Percentiles rank a stretch among this genome's conserved stretches.
These are phyloP conservation scores for Drosophila borborema DNA, from an alignment of 2,888 invertebrate genomes.

Conservation along the genomic window DNA sequence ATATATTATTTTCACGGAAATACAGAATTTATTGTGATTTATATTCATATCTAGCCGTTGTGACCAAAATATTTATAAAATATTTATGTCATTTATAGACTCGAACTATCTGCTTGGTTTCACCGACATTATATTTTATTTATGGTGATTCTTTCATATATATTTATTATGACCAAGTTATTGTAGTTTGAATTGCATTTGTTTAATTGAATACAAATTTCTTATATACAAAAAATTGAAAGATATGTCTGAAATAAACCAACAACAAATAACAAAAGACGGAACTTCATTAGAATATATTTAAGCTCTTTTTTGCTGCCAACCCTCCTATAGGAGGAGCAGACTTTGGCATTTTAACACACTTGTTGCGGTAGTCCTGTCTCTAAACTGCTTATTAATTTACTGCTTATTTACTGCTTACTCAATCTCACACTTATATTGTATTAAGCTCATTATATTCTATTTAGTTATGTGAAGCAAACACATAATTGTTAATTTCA, in stretches of 20 bases:
- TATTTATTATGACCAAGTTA: too few relatives aligned
- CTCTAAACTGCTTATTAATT: background rate
- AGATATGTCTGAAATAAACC: too few relatives aligned
- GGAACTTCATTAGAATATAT: background rate
- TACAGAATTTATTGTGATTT: background rate
- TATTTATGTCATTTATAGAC: background rate
- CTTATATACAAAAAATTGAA: too few relatives aligned
- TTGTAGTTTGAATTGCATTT: too few relatives aligned
- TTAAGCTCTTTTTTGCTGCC: background rate
- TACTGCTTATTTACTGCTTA: too few relatives aligned
- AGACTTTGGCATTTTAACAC: background rate
- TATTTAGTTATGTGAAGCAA: background rate
- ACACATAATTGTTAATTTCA: background rate
- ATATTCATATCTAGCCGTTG: background rate
- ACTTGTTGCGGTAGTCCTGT: background rate
- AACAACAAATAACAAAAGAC: background rate
- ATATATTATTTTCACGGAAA: background rate
- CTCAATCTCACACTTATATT: background rate
- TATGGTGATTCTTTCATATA: too few relatives aligned
- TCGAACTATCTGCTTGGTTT: background rate
- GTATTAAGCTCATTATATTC: background rate
- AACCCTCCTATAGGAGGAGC: background rate
- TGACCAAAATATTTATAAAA: background rate
- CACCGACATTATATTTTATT: background rate
- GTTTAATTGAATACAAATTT: too few relatives aligned